Base-by-base conservation (phyloP, 1,140 invertebrate genomes). In the Aphelinus certus region DNA sequence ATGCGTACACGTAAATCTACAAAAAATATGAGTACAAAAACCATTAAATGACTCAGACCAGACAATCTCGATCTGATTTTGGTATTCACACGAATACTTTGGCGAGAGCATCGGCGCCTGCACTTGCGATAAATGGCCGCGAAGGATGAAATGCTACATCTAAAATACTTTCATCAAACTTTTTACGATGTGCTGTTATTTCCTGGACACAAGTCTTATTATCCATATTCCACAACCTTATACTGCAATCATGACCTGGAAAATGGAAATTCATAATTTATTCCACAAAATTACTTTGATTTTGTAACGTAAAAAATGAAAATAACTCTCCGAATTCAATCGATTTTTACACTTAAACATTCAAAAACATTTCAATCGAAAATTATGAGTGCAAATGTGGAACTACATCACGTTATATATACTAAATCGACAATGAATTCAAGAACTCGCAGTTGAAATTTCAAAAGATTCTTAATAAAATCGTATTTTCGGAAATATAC, bases 61-160 rank as follows among this genome's bases (percentile, higher is more conserved):
- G 49, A 71, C 64, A 76, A 72, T 76, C 68, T 69, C 70, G 71
- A 76, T 76, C 75, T 76, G 64, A 81, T 61, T 75, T 74, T 76
- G 69, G 69, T 76, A 82, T 80, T 91, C 91, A 94, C 85, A 94
- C 94, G 90, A 95, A 99, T 82, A 99, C 98, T 91, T 99, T 99
- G 83, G 97, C 98, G 80, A 99, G 91, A 76, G 95, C 97, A 90
- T 99, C 98, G 76, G 98, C 98, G 78, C 98, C 98, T 77, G 97
- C 97, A 89, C 96, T 98, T 74, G 98, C 98, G 84, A 99, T 99
- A 88, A 97, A 98, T 75, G 97, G 96, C 89, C 97, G 95, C 78
- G 96, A 94, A 81, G 98, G 97, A 91, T 99, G 98, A 91, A 99
- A 99, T 83, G 98, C 97, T 76, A 99, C 98, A 88, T 98, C 97